Evolutionary conservation across 2,113 vertebrate species (phyloP).

Genomic region (Bettongia penicillata): DNA sequence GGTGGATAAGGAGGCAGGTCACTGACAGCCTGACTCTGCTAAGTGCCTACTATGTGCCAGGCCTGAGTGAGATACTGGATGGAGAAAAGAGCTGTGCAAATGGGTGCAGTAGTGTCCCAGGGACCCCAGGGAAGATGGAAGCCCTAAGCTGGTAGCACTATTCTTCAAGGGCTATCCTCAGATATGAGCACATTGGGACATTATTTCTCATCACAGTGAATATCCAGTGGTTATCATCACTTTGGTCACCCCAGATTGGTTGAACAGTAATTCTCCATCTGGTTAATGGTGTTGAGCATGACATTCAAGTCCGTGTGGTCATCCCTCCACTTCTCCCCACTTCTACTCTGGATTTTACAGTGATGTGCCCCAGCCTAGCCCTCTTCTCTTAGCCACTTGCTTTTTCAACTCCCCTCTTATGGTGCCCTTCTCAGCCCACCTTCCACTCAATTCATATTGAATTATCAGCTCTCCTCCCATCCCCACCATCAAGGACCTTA

Average conservation of each 20-base stretch:
- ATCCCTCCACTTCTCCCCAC: neutral
- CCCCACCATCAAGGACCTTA: neutral
- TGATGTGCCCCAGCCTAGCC: neutral
- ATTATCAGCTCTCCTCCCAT: neutral
- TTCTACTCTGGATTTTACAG: neutral
- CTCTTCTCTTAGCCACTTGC: neutral
- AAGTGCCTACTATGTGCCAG: neutral
- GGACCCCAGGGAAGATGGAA: neutral
- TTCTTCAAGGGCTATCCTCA: neutral
- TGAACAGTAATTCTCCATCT: neutral
- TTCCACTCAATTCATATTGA: neutral
- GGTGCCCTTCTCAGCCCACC: neutral
- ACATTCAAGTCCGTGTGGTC: neutral
- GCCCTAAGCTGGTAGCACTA: no score
- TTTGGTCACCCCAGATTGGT: neutral
- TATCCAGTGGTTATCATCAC: neutral
- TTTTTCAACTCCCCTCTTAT: neutral
- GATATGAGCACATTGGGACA: neutral
- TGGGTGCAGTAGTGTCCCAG: neutral
- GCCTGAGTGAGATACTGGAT: neutral
- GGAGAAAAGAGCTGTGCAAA: neutral
- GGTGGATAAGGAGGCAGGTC: neutral
- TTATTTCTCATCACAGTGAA: neutral
- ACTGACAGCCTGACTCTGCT: neutral
- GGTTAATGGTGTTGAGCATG: neutral